These are phyloP conservation scores for Xenentodon cancila DNA, from an alignment of 2,797 vertebrate species.

Conservation along the genomic window DNA sequence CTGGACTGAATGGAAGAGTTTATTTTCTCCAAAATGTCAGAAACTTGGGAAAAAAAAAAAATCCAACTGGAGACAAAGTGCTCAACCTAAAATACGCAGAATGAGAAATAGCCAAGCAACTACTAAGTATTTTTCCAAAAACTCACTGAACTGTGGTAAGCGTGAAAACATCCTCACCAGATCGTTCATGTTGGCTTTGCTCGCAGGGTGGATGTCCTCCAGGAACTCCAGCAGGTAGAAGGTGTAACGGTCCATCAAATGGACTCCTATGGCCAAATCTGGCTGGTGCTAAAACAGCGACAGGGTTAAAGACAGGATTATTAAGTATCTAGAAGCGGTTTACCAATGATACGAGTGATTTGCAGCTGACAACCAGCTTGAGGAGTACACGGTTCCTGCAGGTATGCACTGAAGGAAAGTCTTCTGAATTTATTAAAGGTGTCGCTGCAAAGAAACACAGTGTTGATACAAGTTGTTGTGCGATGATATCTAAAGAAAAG, in stretches of 20 bases:
- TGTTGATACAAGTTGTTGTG: background rate
- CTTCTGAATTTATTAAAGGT: background rate
- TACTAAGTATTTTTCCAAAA: background rate
- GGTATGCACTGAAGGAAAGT: background rate
- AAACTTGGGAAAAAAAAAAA: background rate
- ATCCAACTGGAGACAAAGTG: background rate
- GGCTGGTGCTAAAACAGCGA: conserved; percentile 89
- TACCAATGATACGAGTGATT: background rate
- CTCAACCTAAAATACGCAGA: background rate
- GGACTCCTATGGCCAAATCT: conserved; percentile 95
- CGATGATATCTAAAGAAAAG: background rate
- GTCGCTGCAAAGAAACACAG: background rate
- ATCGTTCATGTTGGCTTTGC: conserved; percentile 96
- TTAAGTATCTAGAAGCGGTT: background rate
- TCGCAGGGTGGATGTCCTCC: conserved; percentile 96
- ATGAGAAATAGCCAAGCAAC: background rate
- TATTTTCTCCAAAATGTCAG: background rate
- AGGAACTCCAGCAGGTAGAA: conserved; percentile 98
- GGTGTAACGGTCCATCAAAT: conserved; percentile 98
- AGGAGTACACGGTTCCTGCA: background rate
- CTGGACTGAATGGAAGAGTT: background rate
- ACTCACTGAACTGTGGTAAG: no score
- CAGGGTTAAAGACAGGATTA: background rate
- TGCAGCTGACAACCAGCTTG: background rate
- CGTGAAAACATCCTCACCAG: conserved; percentile 79